Base-by-base conservation (phyloP, 2,797 vertebrate species). In the Melanotaenia pygmaea region DNA sequence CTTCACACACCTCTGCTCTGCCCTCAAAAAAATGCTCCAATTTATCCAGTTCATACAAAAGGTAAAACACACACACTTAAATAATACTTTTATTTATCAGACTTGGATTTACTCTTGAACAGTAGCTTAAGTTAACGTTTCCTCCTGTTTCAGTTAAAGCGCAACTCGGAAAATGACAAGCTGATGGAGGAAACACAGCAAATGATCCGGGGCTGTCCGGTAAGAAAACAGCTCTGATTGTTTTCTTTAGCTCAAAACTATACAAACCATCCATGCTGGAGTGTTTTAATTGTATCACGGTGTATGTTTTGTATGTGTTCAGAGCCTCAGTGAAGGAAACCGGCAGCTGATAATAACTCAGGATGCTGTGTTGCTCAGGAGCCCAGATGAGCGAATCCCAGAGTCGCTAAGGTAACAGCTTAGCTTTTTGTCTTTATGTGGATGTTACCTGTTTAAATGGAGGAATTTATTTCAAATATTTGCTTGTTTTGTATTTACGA, bases 161-260 rank as follows among this genome's bases (percentile, higher is more conserved):
- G 81, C 13, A 94, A 84, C 79, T 77, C 87, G 0, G 87, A 88
- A 51, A 89, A 88, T 83, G 94, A 93, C 58, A 65, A 59, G 5
- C 81, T 92, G 80, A 84, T 98, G 65, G 83, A 91, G 70, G 91
- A 95, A 28, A 89, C 92, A 0, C 94, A 96, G 90, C 91, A 77
- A 56, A 85, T 65, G 77, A 94, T 98, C 80, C 86, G 84, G 58
- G 93, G 94, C 53, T 96, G 96, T 85, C 96, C 95, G n/a, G 96
- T 98, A 92, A 80, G 66, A 68, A 50, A 50, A 59, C 32, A 24
- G 3, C 59, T 22, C 37, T 80, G 11, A 14, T 20, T 0, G 2
- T 51, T 47, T 53, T 8, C 72, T 37, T 67, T 47, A 2, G 5
- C 4, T 28, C 4, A 18, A 13, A 71, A 58, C 1, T 26, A 38